phyloP scores from a whole-genome alignment of 2,888 invertebrate species.

The Cephalotes varians region DNA sequence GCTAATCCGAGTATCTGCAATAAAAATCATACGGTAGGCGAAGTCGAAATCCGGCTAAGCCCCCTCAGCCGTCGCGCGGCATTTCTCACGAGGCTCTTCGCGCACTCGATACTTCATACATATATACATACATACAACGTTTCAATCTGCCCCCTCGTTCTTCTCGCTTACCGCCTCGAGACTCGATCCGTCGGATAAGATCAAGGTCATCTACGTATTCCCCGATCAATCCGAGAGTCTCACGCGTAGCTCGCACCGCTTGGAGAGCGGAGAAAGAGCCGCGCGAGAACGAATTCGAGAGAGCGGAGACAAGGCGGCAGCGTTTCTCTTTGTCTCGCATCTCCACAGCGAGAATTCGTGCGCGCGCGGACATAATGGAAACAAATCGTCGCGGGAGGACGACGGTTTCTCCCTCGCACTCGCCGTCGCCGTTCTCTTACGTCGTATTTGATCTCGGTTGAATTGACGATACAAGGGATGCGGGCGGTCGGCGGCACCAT shows the following conservation, averaged over 20 bases:
- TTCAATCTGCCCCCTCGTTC: slow-evolving; percentile 33
- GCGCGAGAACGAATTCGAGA: slow-evolving; percentile 18
- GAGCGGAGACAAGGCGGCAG: slow-evolving; percentile 34
- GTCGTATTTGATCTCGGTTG: slow-evolving; percentile 74
- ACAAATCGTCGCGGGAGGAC: slow-evolving; percentile 71
- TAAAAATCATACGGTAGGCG: slow-evolving; percentile 38
- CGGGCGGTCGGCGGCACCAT: slow-evolving; percentile 62
- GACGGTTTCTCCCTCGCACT: background rate
- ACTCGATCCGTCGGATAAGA: slow-evolving; percentile 53
- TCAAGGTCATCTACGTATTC: slow-evolving; percentile 54
- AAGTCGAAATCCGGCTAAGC: slow-evolving; percentile 30
- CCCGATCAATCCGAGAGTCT: slow-evolving; percentile 61
- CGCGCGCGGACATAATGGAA: slow-evolving; percentile 71
- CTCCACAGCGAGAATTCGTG: slow-evolving; percentile 18
- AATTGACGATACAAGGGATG: slow-evolving; percentile 74
- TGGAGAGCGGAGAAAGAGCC: slow-evolving; percentile 8
- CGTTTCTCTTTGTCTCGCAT: slow-evolving; percentile 48
- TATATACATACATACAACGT: slow-evolving; percentile 56
- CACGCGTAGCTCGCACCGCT: slow-evolving; percentile 17
- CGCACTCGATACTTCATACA: slow-evolving; percentile 51
- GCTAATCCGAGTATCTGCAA: slow-evolving; percentile 30
- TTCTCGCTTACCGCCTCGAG: slow-evolving; percentile 38
- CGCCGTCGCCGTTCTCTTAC: slow-evolving; percentile 33
- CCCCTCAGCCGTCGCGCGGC: background rate
- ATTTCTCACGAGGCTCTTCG: slow-evolving; percentile 53